phyloP scores from a whole-genome alignment of 2,797 vertebrate species.

The Neostethus bicornis region DNA sequence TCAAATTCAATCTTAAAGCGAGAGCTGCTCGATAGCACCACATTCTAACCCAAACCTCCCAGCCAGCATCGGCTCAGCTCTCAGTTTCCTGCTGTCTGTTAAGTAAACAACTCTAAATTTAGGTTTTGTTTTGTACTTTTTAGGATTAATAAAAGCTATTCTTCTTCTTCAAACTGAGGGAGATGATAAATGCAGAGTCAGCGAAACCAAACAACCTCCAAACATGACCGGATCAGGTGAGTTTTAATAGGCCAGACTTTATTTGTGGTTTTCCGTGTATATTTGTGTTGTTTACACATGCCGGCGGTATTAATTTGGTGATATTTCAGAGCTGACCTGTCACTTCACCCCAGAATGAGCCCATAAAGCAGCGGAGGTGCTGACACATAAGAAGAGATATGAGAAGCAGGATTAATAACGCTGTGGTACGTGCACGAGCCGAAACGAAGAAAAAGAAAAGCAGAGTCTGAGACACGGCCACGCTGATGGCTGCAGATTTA shows the following conservation, averaged over 20 bases:
- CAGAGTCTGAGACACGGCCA: too few species aligned
- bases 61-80: too few species aligned
- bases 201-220: constrained; percentile 35
- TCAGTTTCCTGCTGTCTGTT: too few species aligned
- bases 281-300: constrained; percentile 72
- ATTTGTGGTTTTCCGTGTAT: constrained; percentile 56
- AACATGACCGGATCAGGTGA: constrained; percentile 56
- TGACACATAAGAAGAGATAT: constrained; percentile 71
- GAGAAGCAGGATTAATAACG: constrained; percentile 69
- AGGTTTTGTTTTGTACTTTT: too few species aligned
- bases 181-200: constrained; percentile 29
- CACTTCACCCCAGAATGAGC: constrained; percentile 70
- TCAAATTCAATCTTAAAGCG: too few species aligned
- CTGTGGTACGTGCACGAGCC: constrained; percentile 53
- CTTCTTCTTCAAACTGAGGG: too few species aligned
- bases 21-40: too few species aligned
- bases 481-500: constrained; percentile 53
- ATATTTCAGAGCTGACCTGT: constrained; percentile 70
- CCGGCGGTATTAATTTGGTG: constrained; percentile 69
- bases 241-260: constrained; percentile 49
- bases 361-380: constrained; percentile 71
- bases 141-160: too few species aligned
- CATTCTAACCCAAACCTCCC: too few species aligned
- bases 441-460: too few species aligned
- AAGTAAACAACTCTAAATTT: too few species aligned